Percentiles rank a stretch among this genome's conserved stretches.
These are phyloP conservation scores for Thecophora atra DNA, from an alignment of 2,888 invertebrate genomes.

Conservation along the genomic window DNA sequence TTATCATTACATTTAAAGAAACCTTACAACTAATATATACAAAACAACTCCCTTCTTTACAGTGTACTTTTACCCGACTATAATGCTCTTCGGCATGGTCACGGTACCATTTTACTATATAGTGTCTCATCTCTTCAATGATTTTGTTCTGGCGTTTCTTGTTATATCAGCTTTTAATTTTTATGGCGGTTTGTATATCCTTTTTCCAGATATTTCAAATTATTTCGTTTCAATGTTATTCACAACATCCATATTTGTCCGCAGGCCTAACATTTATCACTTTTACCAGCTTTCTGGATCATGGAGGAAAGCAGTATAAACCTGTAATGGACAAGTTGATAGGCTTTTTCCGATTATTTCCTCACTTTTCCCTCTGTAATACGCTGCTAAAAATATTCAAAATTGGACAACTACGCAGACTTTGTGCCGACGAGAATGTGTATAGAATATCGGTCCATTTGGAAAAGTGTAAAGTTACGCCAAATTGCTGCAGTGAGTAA, in stretches of 20 bases:
- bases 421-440: constrained; percentile 42
- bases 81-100: constrained; percentile 38
- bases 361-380: constrained; percentile 43
- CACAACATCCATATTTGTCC: background rate
- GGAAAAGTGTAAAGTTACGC: constrained; percentile 40
- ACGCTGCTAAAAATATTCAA: constrained; percentile 44
- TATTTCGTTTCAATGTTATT: background rate
- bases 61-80: constrained; percentile 5
- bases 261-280: constrained; percentile 8
- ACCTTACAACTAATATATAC: constrained; percentile 47
- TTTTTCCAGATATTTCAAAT: background rate
- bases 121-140: constrained; percentile 68
- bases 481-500: constrained; percentile 53
- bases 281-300: background rate
- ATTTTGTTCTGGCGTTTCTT: constrained; percentile 66
- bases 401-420: constrained; percentile 36
- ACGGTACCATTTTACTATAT: constrained; percentile 42
- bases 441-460: constrained; percentile 39
- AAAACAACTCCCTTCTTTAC: constrained; percentile 49
- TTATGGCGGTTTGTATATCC: constrained; percentile 38
- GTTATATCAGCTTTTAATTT: constrained; percentile 28
- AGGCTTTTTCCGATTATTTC: constrained; percentile 26
- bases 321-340: background rate
- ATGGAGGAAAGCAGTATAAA: background rate
- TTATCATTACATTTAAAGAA: background rate